Evolutionary conservation across 1,140 invertebrate genomes (phyloP), one percentile per base, ranked within the genome.

Genomic region (Stenopsyche tienmushanensis): DNA sequence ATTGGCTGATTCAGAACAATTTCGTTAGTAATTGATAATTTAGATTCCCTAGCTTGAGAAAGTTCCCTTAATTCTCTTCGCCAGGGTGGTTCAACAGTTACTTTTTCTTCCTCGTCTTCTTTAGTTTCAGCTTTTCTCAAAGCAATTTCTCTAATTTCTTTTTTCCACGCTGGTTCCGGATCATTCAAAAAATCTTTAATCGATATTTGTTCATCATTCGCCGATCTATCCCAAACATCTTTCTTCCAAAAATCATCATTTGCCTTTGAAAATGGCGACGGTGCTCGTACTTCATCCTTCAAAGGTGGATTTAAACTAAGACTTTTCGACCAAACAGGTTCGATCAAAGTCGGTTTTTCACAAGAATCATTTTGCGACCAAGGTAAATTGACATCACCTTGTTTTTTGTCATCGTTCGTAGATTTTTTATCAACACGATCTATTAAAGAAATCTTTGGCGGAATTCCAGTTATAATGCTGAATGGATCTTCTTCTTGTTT

Each of bases 41-140:
- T 57, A 17, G 54, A 18, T 59, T 23, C 47, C 59, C 47, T 65
- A 2, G 34, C 47, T 53, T 79, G 76, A 18, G 77, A 78, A 50
- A 80, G 78, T 70, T 81, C 80, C 69, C 80, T 72, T 8, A 81
- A 71, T 66, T 81, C 80, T 62, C 75, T 79, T 20, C 78, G 73
- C 80, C 78, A 81, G 64, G 79, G 74, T 17, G 74, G 80, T 58
- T 81, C 80, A 1, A 75, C 72, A 8, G 69, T 64, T 64, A 77
- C 53, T 45, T 60, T 67, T 26, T 60, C 66, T n/a, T 53, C 47
- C 21, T 18, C 52, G 1, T 65, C 65, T 20, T 63, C 53, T 58
- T 53, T 52, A 8, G 54, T 24, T 63, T 68, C 62, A 21, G 62
- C 58, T 63, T 68, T 71, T 64, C 65, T 54, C 15, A 47, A 53